Evolutionary conservation across 2,797 vertebrate genomes (phyloP), one percentile per base, ranked within the genome.

Genomic region (Silurus lanzhouensis): DNA sequence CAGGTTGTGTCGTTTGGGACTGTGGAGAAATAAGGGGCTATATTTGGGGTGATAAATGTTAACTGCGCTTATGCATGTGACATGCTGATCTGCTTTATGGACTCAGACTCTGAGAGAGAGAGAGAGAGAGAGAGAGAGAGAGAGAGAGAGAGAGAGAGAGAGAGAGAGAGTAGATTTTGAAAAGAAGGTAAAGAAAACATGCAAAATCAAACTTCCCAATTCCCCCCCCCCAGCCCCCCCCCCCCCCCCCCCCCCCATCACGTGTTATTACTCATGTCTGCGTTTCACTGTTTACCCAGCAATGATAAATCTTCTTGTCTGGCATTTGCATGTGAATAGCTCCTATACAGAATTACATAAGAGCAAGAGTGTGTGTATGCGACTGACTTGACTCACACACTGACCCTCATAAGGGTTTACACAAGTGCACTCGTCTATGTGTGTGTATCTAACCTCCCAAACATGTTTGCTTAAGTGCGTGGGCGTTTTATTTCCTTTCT

Each of bases 41-140:
- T 93, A 93, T 95, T 94, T 93, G 93, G 92, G 91, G 91, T 93
- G 93, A 93, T 95, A 94, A 95, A 94, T 94, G 91, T 93, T 94
- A 93, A 93, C 91, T 91, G 92, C 88, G 90, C 92, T 95, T 95
- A 94, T 94, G 89, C 93, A 93, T 93, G 92, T 92, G 93, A 93
- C 93, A 90, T 86, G 71, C 89, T 90, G 82, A 31, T 88, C 66
- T 85, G 89, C 89, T 94, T 95, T 94, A 94, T 94, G 91, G 94
- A 94, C 92, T 90, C 89, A 84, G 88, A 88, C 84, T 90, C 83
- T 87, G 7, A 66, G 31, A 90, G 91, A 91, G 92, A 93, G 66
- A 70, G 64, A 70, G 46, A 89, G 9, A 61, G 88, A 91, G 90
- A 90, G 90, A 92, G 20, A 72, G 6, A 63, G 80, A 31, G 79